These are phyloP conservation scores for Psittacula echo DNA, from an alignment of 2,797 vertebrate genomes.

Conservation along the genomic window DNA sequence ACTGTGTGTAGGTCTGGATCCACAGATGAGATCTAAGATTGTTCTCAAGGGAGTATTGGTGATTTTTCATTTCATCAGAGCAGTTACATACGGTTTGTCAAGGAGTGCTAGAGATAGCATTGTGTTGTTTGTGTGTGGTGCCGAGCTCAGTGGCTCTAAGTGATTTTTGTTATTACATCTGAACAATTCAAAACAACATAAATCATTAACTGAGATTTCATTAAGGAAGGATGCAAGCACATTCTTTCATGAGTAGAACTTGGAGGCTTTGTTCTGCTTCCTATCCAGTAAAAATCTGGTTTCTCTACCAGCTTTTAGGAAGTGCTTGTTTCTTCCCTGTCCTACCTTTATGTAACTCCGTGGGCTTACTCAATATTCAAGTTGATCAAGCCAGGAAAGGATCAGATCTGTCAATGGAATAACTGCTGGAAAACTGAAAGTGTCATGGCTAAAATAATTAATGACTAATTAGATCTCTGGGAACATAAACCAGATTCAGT, in stretches of 20 bases:
- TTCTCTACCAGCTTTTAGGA: not conserved
- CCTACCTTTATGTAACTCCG: not conserved
- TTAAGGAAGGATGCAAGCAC: not conserved
- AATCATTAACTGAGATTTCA: not conserved
- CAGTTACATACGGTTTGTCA: not conserved
- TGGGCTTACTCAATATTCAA: not conserved
- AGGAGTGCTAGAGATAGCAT: not conserved
- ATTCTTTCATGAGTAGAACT: not conserved
- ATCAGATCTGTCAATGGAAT: not conserved
- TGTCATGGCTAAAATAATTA: not conserved
- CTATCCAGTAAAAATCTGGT: not conserved
- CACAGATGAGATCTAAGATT: not conserved
- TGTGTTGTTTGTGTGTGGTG: not conserved
- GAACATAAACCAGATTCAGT: not conserved
- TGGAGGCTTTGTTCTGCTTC: not conserved
- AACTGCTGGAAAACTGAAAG: not conserved
- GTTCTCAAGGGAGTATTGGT: not conserved
- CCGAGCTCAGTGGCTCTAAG: not conserved
- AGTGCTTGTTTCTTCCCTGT: not conserved
- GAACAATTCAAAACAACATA: not conserved
- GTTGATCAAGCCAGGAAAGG: not conserved
- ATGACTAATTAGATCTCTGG: not conserved
- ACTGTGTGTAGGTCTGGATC: not conserved
- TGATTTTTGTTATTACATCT: not conserved
- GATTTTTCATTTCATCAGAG: not conserved